Conservation (phyloP, 2,797 vertebrate genomes). For the Fratercula arctica region DNA sequence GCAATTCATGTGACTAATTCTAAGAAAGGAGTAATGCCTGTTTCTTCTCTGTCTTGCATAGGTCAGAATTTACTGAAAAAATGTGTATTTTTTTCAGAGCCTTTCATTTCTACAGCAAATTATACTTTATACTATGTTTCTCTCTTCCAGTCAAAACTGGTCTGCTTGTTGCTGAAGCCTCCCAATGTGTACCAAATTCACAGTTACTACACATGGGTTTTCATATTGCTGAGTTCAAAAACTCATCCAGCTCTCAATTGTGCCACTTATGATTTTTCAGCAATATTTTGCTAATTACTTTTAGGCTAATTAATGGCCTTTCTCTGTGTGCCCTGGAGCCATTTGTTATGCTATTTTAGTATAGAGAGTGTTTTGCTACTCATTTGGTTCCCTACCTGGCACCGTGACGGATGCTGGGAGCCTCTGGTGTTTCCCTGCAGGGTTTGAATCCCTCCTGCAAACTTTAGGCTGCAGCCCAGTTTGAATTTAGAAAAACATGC, state of each 20-base stretch:
- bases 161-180: neutral
- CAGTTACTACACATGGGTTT: neutral
- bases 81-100: neutral
- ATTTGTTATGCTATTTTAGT: conserved; percentile 23
- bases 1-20: neutral
- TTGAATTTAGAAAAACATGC: conserved; percentile 27
- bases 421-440: neutral
- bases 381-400: conserved; percentile 21
- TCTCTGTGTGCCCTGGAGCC: conserved; percentile 34
- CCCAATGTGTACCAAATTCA: neutral
- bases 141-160: neutral
- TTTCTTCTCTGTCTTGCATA: neutral
- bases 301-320: conserved; percentile 35
- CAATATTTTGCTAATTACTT: conserved; percentile 47
- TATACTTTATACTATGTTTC: neutral
- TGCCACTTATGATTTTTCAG: neutral
- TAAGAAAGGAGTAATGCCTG: neutral
- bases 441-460: neutral
- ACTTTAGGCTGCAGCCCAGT: neutral
- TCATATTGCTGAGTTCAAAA: conserved; percentile 15
- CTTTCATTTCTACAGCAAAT: neutral
- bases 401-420: neutral
- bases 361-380: conserved; percentile 1
- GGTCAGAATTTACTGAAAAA: neutral
- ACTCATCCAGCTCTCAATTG: neutral